Evolutionary conservation across 2,113 vertebrate genomes (phyloP), one percentile per base, ranked within the genome.

Genomic region (Lipotes vexillifer): DNA sequence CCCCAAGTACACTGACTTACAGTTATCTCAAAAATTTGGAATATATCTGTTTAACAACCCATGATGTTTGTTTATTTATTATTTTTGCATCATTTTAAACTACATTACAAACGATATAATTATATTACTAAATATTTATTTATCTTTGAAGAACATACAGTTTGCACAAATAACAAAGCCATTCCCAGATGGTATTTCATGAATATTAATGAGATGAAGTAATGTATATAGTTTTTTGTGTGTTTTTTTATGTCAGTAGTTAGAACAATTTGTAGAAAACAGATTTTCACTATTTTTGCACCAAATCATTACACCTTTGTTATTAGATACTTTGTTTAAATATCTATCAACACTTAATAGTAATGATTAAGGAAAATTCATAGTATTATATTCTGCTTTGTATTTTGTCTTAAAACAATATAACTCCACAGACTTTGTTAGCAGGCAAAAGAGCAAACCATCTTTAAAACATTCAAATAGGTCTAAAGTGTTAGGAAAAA

Each of bases 101-200:
- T 95, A 41, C 15, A 57, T 82, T 96, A 88, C 6, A 93, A 95
- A 49, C 44, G 18, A 80, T 93, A 91, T 86, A 89, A 41, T 90
- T 66, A 90, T 87, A 83, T 83, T 93, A 96, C 69, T 97, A 94
- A 97, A 96, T 94, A 96, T 96, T 97, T 96, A 94, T 81, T 92
- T 77, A 83, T 61, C 59, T 89, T 88, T 83, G 20, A 23, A 92
- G 59, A 96, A 96, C 98, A 92, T 78, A 49, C 17, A 68, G 59
- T 72, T 71, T 95, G 23, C 44, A 87, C n/a, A 93, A 92, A 88
- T 83, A 90, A 55, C 46, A 97, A 97, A 88, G 61, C 20, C 71
- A 21, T 88, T 86, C 25, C 89, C 80, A 97, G 92, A 96, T 93
- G 92, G 38, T 71, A 84, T 38, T 95, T 85, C 36, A 66, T 85